A percentile compares a stretch with the other conserved stretches of the same genome.
These are phyloP conservation scores for Branchellion lobata DNA, from an alignment of 2,888 invertebrate species.

Conservation along the genomic window DNA sequence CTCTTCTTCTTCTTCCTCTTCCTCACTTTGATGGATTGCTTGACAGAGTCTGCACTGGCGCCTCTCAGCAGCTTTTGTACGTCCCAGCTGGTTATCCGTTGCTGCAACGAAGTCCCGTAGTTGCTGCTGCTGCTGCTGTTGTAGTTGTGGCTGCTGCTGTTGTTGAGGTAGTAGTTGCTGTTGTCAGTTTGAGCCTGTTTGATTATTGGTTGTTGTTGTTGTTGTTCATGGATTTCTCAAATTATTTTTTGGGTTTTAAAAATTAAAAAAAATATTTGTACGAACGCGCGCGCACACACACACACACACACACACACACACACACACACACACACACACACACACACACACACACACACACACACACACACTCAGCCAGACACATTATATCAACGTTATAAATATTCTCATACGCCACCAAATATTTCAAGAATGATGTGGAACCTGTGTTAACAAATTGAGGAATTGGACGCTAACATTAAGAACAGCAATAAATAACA, in stretches of 20 bases:
- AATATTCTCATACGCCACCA: too few relatives aligned
- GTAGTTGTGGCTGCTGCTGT: constrained; percentile 11
- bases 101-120: not conserved
- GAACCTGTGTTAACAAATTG: too few relatives aligned
- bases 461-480: too few relatives aligned
- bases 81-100: constrained; percentile 24
- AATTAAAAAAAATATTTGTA: not conserved
- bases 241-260: not conserved
- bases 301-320: too few relatives aligned
- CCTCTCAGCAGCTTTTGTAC: constrained; percentile 31
- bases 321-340: too few relatives aligned
- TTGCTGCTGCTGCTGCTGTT: not conserved
- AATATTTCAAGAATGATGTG: too few relatives aligned
- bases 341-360: too few relatives aligned
- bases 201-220: not conserved
- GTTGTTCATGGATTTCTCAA: not conserved
- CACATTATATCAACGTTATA: too few relatives aligned
- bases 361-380: too few relatives aligned
- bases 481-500: too few relatives aligned
- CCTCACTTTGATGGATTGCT: constrained; percentile 53
- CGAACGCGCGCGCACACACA: too few relatives aligned
- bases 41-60: constrained; percentile 50
- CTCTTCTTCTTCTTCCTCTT: constrained; percentile 14
- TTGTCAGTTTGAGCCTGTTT: not conserved
- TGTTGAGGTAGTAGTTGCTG: not conserved